Evolutionary conservation across 2,797 vertebrate genomes (phyloP).

Genomic region (Sciaenops ocellatus): DNA sequence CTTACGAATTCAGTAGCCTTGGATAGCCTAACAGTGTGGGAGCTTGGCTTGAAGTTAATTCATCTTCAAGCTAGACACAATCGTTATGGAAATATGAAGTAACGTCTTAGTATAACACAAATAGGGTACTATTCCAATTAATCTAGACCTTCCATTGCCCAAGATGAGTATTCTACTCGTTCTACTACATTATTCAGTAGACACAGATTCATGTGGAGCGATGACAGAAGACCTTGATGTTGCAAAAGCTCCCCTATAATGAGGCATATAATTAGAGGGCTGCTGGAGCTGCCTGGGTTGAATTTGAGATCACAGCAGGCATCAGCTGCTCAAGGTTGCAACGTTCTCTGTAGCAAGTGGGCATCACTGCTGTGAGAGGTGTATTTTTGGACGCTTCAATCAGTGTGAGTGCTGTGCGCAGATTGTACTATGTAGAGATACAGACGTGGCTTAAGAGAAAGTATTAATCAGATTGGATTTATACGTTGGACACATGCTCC

Average conservation of each 20-base stretch:
- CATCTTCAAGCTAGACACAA: slow-evolving; percentile 4
- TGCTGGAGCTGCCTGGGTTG: slow-evolving; percentile 48
- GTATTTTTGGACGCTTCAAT: slow-evolving; percentile 68
- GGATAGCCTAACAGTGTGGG: neutral
- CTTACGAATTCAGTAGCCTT: neutral
- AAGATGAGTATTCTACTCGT: slow-evolving; percentile 10
- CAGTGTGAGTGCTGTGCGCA: slow-evolving; percentile 50
- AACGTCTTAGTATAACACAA: slow-evolving; percentile 11
- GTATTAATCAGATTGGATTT: slow-evolving; percentile 54
- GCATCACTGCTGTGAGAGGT: slow-evolving; percentile 52
- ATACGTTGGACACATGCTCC: slow-evolving; percentile 13
- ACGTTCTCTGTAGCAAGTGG: slow-evolving; percentile 50
- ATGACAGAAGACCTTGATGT: slow-evolving; percentile 55
- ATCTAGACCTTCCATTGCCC: slow-evolving; percentile 7
- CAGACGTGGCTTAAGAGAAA: slow-evolving; percentile 36
- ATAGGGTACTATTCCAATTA: slow-evolving; percentile 32
- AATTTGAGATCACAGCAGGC: slow-evolving; percentile 71
- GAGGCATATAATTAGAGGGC: slow-evolving; percentile 67
- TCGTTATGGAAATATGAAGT: neutral
- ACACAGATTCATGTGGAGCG: slow-evolving; percentile 23
- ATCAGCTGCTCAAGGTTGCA: slow-evolving; percentile 73
- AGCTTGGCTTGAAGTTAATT: neutral
- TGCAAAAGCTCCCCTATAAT: slow-evolving; percentile 53
- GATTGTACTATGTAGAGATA: slow-evolving; percentile 11
- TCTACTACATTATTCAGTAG: slow-evolving; percentile 59